A percentile compares a stretch with the other conserved stretches of the same genome.
These are phyloP conservation scores for Magallana angulata DNA, from an alignment of 1,140 invertebrate genomes.

Conservation along the genomic window DNA sequence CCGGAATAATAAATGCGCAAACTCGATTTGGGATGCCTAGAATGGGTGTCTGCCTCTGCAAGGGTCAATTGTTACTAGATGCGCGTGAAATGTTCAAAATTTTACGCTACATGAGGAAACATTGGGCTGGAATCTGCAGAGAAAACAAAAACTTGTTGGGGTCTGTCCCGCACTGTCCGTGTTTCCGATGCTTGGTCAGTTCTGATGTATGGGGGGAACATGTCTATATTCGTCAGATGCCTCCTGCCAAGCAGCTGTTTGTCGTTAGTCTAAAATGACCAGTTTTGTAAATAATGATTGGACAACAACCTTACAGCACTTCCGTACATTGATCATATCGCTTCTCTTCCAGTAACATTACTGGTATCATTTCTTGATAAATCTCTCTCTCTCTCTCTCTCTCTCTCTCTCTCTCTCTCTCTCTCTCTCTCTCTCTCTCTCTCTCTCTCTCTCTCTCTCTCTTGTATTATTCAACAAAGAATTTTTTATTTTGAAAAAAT, in stretches of 20 bases:
- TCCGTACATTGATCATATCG: too few relatives aligned
- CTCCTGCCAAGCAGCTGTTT: not conserved
- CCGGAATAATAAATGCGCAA: constrained; percentile 29
- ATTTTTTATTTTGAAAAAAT: too few relatives aligned
- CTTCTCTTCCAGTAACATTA: too few relatives aligned
- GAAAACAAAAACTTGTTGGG: constrained; percentile 17
- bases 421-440: too few relatives aligned
- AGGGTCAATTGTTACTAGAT: constrained; percentile 26
- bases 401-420: too few relatives aligned
- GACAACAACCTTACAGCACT: not conserved
- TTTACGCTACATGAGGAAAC: constrained; percentile 37
- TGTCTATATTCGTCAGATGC: not conserved
- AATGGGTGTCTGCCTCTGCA: constrained; percentile 23
- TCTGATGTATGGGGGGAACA: constrained; percentile 19
- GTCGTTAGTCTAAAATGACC: constrained; percentile 13
- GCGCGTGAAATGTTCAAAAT: constrained; percentile 35
- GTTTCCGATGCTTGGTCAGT: constrained; percentile 12
- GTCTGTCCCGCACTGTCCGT: not conserved
- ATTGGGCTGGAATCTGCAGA: constrained; percentile 6
- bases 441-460: too few relatives aligned
- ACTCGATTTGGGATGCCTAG: constrained; percentile 15
- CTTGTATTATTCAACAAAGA: too few relatives aligned
- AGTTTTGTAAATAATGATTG: not conserved
- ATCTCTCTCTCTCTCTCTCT: too few relatives aligned
- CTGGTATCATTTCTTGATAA: too few relatives aligned